A percentile compares a stretch with the other conserved stretches of the same genome.
Evolutionary conservation across 2,797 vertebrate species (phyloP).

Genomic region (Buphagus erythrorhynchus): DNA sequence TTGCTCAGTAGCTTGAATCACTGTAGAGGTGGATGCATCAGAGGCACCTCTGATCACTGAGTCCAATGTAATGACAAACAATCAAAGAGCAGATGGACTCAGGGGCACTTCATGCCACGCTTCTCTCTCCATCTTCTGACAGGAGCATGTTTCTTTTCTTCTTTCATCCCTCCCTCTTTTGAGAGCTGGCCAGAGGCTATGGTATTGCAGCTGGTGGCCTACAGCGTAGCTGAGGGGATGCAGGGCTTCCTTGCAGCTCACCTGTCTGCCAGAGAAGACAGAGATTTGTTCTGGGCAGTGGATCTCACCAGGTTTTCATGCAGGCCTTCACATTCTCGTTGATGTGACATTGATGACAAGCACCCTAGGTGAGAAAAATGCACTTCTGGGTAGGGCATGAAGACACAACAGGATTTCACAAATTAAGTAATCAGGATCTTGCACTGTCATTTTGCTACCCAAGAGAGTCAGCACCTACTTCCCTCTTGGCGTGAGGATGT

Average conservation of each 20-base stretch:
- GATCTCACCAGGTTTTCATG: background rate
- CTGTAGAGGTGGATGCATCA: fast-evolving
- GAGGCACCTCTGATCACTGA: background rate
- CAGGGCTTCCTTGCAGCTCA: background rate
- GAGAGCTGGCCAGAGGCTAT: background rate
- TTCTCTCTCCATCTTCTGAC: background rate
- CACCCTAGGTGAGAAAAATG: background rate
- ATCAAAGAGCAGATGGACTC: background rate
- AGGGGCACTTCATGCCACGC: background rate
- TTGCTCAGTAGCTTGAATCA: background rate
- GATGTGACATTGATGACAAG: background rate
- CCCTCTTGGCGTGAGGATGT: background rate
- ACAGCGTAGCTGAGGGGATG: background rate
- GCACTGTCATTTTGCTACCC: background rate
- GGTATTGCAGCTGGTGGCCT: background rate
- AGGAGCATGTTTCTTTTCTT: background rate
- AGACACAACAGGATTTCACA: background rate
- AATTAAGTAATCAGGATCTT: background rate
- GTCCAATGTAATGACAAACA: background rate
- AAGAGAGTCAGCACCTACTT: background rate
- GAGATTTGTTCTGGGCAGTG: background rate
- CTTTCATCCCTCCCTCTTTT: background rate
- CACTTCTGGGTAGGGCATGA: background rate
- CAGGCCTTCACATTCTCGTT: background rate
- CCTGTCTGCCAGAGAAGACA: background rate